Conservation (phyloP, 2,797 vertebrate genomes). For the Nyctalus aviator region DNA sequence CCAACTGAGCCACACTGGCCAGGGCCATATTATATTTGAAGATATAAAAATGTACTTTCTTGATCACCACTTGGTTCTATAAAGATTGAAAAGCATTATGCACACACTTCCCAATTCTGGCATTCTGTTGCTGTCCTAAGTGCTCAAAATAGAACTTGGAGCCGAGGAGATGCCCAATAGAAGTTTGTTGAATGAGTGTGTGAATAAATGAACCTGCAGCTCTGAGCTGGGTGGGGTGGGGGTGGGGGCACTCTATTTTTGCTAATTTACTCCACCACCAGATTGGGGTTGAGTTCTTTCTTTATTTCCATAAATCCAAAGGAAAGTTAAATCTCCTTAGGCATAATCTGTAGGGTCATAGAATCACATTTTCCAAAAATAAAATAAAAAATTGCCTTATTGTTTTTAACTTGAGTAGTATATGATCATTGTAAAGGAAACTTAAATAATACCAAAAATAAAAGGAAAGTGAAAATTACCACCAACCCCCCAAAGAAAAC, state of each 20-base stretch:
- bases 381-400: slow-evolving; percentile 10
- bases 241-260: not conserved
- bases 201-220: not conserved
- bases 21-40: not conserved
- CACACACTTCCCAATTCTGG: not conserved
- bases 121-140: not conserved
- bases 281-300: not conserved
- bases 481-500: not conserved
- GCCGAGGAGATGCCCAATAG: not conserved
- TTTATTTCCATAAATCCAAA: slow-evolving; percentile 3
- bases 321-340: not conserved
- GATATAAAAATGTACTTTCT: not conserved
- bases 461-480: slow-evolving; percentile 53
- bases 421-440: not conserved
- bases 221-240: not conserved
- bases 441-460: not conserved
- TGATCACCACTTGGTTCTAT: not conserved
- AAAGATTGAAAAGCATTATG: not conserved
- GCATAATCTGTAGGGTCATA: not conserved
- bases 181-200: not conserved
- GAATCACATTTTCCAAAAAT: slow-evolving; percentile 56
- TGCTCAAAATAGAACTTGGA: not conserved
- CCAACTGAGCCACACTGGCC: not conserved
- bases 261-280: not conserved
- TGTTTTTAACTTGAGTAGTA: slow-evolving; percentile 49